Evolutionary conservation across 2,888 invertebrate genomes (phyloP).

Genomic region (Ernsta delagoae): DNA sequence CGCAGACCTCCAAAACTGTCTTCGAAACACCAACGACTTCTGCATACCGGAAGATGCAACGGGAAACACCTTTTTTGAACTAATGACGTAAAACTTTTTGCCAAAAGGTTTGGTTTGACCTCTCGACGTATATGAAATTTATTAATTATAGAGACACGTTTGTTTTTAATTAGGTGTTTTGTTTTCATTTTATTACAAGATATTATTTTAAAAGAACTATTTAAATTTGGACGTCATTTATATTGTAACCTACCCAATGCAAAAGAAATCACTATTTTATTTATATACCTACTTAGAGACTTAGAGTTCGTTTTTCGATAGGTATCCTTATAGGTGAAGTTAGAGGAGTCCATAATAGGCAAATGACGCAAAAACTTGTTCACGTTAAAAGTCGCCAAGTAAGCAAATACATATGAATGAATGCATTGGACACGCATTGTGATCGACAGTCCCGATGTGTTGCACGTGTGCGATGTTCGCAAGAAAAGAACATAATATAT

Average conservation of each 20-base stretch:
- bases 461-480: slow-evolving; percentile 66
- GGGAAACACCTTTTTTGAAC: slow-evolving; percentile 52
- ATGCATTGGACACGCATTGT: slow-evolving; percentile 65
- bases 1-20: slow-evolving; percentile 22
- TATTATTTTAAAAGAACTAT: no score
- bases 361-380: slow-evolving; percentile 46
- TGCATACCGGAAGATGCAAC: slow-evolving; percentile 56
- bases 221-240: no score
- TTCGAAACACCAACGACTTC: slow-evolving; percentile 15
- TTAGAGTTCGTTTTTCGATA: no score
- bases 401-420: slow-evolving; percentile 63
- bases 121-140: no score
- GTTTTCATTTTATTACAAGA: not conserved
- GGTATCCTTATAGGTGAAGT: no score
- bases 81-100: slow-evolving; percentile 57
- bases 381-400: slow-evolving; percentile 53
- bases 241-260: no score
- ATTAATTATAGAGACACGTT: not conserved
- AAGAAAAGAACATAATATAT: slow-evolving; percentile 36
- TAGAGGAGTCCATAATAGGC: not conserved
- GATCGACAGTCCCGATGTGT: slow-evolving; percentile 41
- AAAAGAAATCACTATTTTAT: no score
- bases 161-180: no score
- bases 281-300: no score
- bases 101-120: slow-evolving; percentile 38